Percentiles rank a stretch among this genome's conserved stretches.
Conservation (phyloP, 2,888 invertebrate genomes). For the Megamerina dolium region DNA sequence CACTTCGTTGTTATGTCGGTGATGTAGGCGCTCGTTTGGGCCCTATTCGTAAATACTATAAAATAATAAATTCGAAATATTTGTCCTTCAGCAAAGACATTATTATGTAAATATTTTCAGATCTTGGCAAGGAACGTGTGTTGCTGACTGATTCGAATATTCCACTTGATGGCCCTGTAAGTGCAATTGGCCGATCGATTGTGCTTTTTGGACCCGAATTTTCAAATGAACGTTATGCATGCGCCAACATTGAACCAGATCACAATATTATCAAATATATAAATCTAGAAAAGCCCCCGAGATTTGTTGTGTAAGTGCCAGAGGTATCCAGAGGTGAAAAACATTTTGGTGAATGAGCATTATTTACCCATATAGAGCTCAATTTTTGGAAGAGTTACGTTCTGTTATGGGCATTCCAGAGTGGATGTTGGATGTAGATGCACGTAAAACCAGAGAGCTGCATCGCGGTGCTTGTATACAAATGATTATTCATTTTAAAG, state of each 20-base stretch:
- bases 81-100: not conserved
- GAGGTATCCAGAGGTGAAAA: no score
- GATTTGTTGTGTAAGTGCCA: constrained; percentile 74
- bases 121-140: constrained; percentile 68
- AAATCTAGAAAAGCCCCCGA: constrained; percentile 78
- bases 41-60: constrained; percentile 56
- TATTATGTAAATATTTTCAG: constrained; percentile 35
- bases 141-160: constrained; percentile 82
- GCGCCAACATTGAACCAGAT: constrained; percentile 87
- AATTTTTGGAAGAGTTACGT: constrained; percentile 76
- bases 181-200: constrained; percentile 77
- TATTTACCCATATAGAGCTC: constrained; percentile 55
- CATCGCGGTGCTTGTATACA: constrained; percentile 78
- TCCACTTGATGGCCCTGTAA: constrained; percentile 71
- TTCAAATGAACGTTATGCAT: constrained; percentile 69
- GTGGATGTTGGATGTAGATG: constrained; percentile 85
- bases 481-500: constrained; percentile 79
- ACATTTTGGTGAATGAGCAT: no score
- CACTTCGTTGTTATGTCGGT: constrained; percentile 84
- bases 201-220: constrained; percentile 74
- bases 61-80: not conserved
- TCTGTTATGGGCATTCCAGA: constrained; percentile 78
- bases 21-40: constrained; percentile 82
- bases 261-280: constrained; percentile 85
- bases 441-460: constrained; percentile 68